phyloP scores from a whole-genome alignment of 2,888 invertebrate species.

The Balanococcus diminutus region DNA sequence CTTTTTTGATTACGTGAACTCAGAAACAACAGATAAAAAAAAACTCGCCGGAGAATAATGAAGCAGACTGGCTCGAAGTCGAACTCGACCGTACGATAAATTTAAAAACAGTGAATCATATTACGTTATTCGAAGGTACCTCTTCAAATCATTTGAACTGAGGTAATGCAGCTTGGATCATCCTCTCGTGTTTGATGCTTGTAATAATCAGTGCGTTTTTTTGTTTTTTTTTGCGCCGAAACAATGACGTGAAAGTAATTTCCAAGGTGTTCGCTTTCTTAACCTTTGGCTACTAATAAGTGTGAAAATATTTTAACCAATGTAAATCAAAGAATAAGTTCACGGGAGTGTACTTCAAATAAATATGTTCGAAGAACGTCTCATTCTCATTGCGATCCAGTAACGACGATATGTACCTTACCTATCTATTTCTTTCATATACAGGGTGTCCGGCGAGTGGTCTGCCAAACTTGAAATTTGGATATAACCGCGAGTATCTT shows the following conservation, averaged over 20 bases:
- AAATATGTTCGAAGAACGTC: neutral
- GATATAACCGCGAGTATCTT: no score
- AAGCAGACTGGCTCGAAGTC: neutral
- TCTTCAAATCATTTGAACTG: neutral
- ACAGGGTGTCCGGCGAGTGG: no score
- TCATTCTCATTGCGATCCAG: neutral
- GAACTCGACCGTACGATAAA: neutral
- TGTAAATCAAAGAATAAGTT: neutral
- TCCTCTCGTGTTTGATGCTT: neutral
- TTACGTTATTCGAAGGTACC: neutral
- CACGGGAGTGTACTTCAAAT: neutral
- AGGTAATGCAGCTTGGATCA: neutral
- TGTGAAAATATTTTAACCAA: neutral
- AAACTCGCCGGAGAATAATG: neutral
- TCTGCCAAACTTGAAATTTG: no score
- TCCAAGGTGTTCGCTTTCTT: slow-evolving; percentile 11
- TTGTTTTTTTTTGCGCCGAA: neutral
- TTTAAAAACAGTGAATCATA: neutral
- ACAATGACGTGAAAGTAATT: slow-evolving; percentile 26
- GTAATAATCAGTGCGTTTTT: neutral
- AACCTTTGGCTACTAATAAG: slow-evolving; percentile 14
- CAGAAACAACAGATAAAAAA: neutral
- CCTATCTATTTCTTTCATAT: neutral
- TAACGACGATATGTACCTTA: neutral
- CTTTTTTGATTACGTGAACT: slow-evolving; percentile 6